phyloP scores from a whole-genome alignment of 2,113 vertebrate species.

The Oreochromis aureus region DNA sequence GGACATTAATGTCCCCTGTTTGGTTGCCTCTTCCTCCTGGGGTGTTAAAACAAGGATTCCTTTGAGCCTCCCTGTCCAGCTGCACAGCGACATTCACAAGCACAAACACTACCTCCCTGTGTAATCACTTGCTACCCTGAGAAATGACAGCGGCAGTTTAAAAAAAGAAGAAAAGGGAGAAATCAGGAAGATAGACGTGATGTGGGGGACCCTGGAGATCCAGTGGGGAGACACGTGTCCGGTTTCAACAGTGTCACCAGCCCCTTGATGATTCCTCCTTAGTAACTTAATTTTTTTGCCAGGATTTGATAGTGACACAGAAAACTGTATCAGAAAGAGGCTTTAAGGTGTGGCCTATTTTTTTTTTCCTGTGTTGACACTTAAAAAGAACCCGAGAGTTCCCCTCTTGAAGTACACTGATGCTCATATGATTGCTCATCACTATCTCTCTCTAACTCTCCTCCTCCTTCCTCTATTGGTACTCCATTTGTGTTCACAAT shows the following conservation, averaged over 20 bases:
- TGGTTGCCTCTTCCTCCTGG: conserved; percentile 62
- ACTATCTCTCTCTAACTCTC: conserved; percentile 38
- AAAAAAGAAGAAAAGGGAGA: conserved; percentile 5
- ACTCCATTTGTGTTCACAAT: conserved; percentile 23
- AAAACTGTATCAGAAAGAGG: not conserved
- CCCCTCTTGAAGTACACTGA: conserved; percentile 41
- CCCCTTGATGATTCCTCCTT: not conserved
- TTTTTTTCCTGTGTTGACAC: not conserved
- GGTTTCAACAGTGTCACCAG: not conserved
- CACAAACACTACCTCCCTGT: conserved; percentile 72
- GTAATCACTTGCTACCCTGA: conserved; percentile 40
- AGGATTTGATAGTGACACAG: not conserved
- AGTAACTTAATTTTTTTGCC: not conserved
- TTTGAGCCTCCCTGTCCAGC: conserved; percentile 73
- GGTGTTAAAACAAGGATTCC: conserved; percentile 70
- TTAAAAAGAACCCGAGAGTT: conserved; percentile 23
- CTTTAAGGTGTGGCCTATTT: conserved; percentile 2
- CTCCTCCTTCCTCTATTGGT: conserved; percentile 47
- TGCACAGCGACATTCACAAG: conserved; percentile 68
- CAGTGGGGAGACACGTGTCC: not conserved
- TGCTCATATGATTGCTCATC: conserved; percentile 57
- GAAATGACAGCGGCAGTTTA: conserved; percentile 37
- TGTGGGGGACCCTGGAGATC: not conserved
- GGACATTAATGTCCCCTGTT: conserved; percentile 69
- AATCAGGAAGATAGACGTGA: conserved; percentile 32